Evolutionary conservation across 2,113 vertebrate genomes (phyloP).

Genomic region (Phyllostomus discolor): DNA sequence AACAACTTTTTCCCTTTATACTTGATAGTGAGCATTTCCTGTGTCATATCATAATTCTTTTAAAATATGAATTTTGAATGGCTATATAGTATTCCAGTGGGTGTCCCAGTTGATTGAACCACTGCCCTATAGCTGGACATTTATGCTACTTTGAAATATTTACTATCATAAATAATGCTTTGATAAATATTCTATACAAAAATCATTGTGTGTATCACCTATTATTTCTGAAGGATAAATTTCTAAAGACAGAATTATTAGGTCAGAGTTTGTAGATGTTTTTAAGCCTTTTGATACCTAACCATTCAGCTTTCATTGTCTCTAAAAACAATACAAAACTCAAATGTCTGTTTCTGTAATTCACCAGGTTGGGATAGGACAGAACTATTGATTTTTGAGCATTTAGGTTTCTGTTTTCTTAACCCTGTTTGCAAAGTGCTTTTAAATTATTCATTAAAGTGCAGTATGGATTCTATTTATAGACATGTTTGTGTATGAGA

Average conservation of each 20-base stretch:
- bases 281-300: slow-evolving; percentile 22
- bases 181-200: not conserved
- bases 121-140: not conserved
- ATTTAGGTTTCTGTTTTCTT: slow-evolving; percentile 60
- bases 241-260: slow-evolving; percentile 23
- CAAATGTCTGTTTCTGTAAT: slow-evolving; percentile 7
- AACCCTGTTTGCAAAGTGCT: slow-evolving; percentile 71
- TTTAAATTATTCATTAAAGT: slow-evolving; percentile 74
- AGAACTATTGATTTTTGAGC: slow-evolving; percentile 69
- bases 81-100: not conserved
- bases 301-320: not conserved
- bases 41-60: not conserved
- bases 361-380: slow-evolving; percentile 25
- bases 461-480: slow-evolving; percentile 70
- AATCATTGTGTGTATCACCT: not conserved
- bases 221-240: slow-evolving; percentile 27
- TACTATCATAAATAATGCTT: not conserved
- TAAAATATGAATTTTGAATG: slow-evolving; percentile 12
- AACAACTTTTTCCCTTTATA: not conserved
- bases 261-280: not conserved
- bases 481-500: slow-evolving; percentile 55
- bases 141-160: slow-evolving; percentile 20
- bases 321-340: slow-evolving; percentile 35
- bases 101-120: not conserved
- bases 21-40: not conserved